Percentiles rank a stretch among this genome's conserved stretches.
These are phyloP conservation scores for Brenthis hecate DNA, from an alignment of 2,888 invertebrate species.

Conservation along the genomic window DNA sequence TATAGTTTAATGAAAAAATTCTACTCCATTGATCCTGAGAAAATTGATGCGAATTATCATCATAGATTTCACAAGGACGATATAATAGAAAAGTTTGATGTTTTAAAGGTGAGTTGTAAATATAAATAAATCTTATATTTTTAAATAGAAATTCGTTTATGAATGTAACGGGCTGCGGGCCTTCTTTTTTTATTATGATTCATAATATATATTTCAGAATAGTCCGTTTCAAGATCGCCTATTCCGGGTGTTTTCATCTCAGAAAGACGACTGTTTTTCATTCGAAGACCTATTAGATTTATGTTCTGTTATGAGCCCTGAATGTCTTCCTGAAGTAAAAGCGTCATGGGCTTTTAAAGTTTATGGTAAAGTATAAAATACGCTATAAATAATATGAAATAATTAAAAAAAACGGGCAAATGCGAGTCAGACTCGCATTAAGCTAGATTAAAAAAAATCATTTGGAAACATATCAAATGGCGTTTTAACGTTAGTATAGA, in stretches of 20 bases:
- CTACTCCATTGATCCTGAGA: constrained; percentile 70
- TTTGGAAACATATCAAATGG: too few relatives aligned
- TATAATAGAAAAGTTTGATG: constrained; percentile 84
- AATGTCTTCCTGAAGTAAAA: constrained; percentile 87
- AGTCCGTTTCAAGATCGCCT: constrained; percentile 89
- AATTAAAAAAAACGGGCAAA: too few relatives aligned
- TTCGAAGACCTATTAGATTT: constrained; percentile 91
- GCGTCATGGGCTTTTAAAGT: constrained; percentile 90
- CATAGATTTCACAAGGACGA: constrained; percentile 77
- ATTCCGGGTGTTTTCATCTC: constrained; percentile 88
- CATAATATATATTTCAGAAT: constrained; percentile 74
- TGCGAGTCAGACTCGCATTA: too few relatives aligned
- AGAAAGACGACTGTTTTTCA: constrained; percentile 85
- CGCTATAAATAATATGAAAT: neutral
- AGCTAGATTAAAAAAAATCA: too few relatives aligned
- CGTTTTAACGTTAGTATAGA: too few relatives aligned
- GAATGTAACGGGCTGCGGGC: neutral
- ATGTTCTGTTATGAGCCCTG: constrained; percentile 88
- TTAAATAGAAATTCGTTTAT: neutral
- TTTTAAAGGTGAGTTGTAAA: constrained; percentile 80
- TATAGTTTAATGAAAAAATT: constrained; percentile 83
- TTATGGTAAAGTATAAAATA: constrained; percentile 81
- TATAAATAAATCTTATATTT: neutral
- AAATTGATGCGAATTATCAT: constrained; percentile 66
- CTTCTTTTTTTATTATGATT: neutral